Evolutionary conservation across 2,888 invertebrate species (phyloP), one percentile per base, ranked within the genome.

Genomic region (Polia nebulosa): DNA sequence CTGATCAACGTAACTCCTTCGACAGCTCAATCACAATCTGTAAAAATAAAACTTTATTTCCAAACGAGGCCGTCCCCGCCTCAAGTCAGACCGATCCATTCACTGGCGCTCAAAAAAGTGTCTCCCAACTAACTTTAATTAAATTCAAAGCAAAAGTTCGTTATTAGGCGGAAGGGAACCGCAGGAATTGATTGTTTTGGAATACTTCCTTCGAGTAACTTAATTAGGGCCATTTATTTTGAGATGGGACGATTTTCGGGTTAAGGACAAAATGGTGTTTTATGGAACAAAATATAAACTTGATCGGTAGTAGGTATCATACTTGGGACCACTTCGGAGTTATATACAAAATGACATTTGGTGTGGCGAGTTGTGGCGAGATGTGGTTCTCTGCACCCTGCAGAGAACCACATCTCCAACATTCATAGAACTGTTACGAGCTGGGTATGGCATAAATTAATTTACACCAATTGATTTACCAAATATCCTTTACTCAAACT

Each of bases 111-210:
- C 72, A 72, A 73, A 76, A 76, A 72, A 57, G 36, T 36, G 45
- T 53, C 44, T 20, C 13, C 13, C 15, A 32, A n/a, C 59, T 7
- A 53, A 77, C 47, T 76, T 82, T 81, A 77, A 83, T 83, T 83
- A 83, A 81, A 83, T 83, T 81, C 57, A 68, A 72, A 61, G 60
- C 62, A 66, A 82, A 80, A 72, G 65, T 77, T 73, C 20, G 27
- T 61, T 72, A 58, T 58, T 51, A 63, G 39, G 25, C 39, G 45
- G 34, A 60, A 62, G 74, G 41, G 47, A n/a, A 55, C 60, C 63
- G 29, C 68, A 25, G 4, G 36, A 55, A 68, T 68, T 59, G 68
- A 76, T 76, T 78, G 56, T 63, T 60, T 63, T 1, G 15, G 36
- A 49, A 63, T 52, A 72, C 62, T 77, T 72, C 11, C 13, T 17